A percentile compares a stretch with the other conserved stretches of the same genome.
Evolutionary conservation across 1,140 invertebrate species (phyloP).

Genomic region (Pentalonia nigronervosa): DNA sequence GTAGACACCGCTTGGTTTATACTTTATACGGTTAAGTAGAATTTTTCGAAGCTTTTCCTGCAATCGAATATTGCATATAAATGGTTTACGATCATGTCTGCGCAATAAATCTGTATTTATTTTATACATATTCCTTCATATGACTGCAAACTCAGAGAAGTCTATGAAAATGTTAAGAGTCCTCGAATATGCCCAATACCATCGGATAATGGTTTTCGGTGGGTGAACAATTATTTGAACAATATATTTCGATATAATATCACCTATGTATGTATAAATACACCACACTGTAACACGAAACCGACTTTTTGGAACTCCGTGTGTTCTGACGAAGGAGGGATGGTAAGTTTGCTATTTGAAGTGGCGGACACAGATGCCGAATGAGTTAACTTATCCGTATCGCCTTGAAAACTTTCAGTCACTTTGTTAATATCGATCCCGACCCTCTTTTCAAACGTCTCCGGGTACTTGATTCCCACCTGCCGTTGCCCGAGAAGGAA

Average conservation of each 20-base stretch:
- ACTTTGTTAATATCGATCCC: conserved; percentile 30
- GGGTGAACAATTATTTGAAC: background rate
- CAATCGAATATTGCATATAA: too few relatives aligned
- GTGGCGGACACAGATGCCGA: conserved; percentile 39
- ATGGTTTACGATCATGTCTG: background rate
- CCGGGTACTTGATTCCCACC: background rate
- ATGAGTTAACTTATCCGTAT: conserved; percentile 41
- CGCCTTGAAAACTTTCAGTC: conserved; percentile 9
- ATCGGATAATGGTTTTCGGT: background rate
- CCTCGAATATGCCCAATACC: background rate
- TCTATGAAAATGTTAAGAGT: background rate
- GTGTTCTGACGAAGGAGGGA: background rate
- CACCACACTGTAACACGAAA: background rate
- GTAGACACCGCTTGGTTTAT: background rate
- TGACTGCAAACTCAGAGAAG: background rate
- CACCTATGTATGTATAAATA: background rate
- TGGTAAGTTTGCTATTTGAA: background rate
- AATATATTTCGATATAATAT: background rate
- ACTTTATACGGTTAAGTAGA: background rate
- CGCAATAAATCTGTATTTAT: background rate
- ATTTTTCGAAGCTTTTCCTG: too few relatives aligned
- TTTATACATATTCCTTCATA: background rate
- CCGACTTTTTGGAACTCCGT: background rate
- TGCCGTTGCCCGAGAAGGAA: background rate
- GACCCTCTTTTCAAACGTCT: background rate